Conservation (phyloP, 64 coral and sea anemone genomes). For the Montipora efflorescens region DNA sequence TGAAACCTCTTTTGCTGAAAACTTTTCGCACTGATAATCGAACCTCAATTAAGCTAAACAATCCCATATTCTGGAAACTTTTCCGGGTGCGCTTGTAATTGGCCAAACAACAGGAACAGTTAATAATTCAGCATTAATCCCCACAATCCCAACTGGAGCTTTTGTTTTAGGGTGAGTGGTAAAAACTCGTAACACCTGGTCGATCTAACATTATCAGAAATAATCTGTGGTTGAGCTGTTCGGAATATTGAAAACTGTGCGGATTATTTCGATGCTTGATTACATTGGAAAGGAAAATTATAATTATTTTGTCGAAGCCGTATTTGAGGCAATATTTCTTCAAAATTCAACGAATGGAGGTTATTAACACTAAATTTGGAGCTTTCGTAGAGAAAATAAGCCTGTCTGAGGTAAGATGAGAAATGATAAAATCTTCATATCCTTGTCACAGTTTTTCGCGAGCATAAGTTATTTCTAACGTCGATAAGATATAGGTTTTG, state of each 20-base stretch:
- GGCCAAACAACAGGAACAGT: background rate
- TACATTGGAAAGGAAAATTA: background rate
- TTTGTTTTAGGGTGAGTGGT: background rate
- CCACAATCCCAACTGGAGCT: constrained; percentile 10
- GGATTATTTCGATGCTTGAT: background rate
- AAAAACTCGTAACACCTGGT: constrained; percentile 37
- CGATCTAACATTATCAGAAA: background rate
- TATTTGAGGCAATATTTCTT: background rate
- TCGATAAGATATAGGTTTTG: background rate
- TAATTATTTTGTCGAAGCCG: background rate
- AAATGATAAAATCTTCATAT: background rate
- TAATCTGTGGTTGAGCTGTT: background rate
- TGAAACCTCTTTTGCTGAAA: background rate
- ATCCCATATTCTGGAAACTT: background rate
- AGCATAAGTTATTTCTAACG: constrained; percentile 27
- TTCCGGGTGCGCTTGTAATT: background rate
- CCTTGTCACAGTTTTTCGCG: background rate
- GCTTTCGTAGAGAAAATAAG: constrained; percentile 20
- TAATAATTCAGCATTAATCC: constrained; percentile 40
- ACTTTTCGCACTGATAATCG: background rate
- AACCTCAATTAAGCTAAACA: background rate
- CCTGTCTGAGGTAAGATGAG: background rate
- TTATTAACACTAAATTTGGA: background rate
- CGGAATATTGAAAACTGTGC: background rate
- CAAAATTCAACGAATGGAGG: background rate